Conservation (phyloP, 2,888 invertebrate genomes). For the Diachrysia chrysitis region DNA sequence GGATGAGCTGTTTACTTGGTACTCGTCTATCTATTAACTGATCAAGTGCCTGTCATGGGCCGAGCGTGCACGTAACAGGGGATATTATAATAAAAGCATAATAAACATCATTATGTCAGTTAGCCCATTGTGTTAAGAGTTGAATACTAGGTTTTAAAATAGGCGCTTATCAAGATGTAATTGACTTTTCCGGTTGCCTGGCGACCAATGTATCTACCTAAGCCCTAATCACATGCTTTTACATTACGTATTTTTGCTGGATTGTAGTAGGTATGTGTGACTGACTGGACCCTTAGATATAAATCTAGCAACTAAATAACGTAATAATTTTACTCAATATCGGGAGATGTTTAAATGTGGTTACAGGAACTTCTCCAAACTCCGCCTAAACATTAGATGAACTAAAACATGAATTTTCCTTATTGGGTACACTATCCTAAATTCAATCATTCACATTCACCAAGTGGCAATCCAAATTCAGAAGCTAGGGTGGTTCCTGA, state of each 20-base stretch:
- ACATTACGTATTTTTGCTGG: background rate
- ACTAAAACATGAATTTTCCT: too few relatives aligned
- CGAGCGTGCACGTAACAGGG: slow-evolving; percentile 23
- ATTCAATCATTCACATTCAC: too few relatives aligned
- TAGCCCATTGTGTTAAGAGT: slow-evolving; percentile 2
- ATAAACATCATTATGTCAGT: slow-evolving; percentile 16
- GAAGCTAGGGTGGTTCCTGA: too few relatives aligned
- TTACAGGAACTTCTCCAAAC: too few relatives aligned
- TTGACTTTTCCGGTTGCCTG: slow-evolving; percentile 1
- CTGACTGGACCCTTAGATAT: too few relatives aligned
- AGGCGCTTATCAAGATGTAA: background rate
- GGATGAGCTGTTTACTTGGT: slow-evolving; percentile 29
- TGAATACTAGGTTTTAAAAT: background rate
- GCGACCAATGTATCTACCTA: background rate
- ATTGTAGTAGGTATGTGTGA: too few relatives aligned
- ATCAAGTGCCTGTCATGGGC: slow-evolving; percentile 29
- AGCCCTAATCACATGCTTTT: background rate
- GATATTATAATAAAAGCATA: slow-evolving; percentile 32
- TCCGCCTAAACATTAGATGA: too few relatives aligned
- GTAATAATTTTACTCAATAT: too few relatives aligned
- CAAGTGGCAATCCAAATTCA: too few relatives aligned
- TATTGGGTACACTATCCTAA: too few relatives aligned
- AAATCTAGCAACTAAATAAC: too few relatives aligned
- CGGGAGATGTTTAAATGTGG: too few relatives aligned
- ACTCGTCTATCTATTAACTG: slow-evolving; percentile 37